Evolutionary conservation across 2,797 vertebrate genomes (phyloP), one percentile per base, ranked within the genome.

Genomic region (Lates japonicus): DNA sequence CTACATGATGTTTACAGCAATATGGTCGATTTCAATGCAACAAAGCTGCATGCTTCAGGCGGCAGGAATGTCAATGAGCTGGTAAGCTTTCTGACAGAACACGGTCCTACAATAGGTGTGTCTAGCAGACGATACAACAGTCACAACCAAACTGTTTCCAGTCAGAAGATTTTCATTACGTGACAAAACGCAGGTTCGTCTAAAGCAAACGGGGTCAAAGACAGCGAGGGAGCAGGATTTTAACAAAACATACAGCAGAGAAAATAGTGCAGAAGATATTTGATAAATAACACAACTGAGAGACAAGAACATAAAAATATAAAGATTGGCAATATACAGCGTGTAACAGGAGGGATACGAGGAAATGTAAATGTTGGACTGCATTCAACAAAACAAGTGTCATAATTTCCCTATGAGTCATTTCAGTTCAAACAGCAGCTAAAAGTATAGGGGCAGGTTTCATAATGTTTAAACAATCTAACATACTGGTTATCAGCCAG

Each of bases 241-340:
- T 1, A 63, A 60, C 52, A 48, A 67, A 71, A 68, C 65, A 35
- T n/a, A 82, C 66, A 66, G 13, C 7, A 33, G 54, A 48, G 63
- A 3, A 46, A 69, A 60, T 46, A 66, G 80, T 14, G 54, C 29
- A 67, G 35, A 46, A 41, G 19, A 69, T 22, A 51, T 78, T 22
- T 68, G 78, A 91, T 86, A 88, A 85, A 90, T 85, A 93, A 85
- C 39, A 77, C 63, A 49, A 63, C 0, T 7, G 39, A 70, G 31
- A 78, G 7, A 42, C 5, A 10, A 58, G 37, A 57, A 66, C 7
- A 20, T 41, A 2, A 63, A 68, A 59, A 69, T 7, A 49, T 65
- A 69, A 85, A 82, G 5, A 61, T n/a, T 41, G 72, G 70, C 49
- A 78, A 90, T 76, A 33, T 79, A 87, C 78, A 85, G 80, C 79